Evolutionary conservation across 1,140 invertebrate genomes (phyloP).

Genomic region (Lepidotrigona ventralis): DNA sequence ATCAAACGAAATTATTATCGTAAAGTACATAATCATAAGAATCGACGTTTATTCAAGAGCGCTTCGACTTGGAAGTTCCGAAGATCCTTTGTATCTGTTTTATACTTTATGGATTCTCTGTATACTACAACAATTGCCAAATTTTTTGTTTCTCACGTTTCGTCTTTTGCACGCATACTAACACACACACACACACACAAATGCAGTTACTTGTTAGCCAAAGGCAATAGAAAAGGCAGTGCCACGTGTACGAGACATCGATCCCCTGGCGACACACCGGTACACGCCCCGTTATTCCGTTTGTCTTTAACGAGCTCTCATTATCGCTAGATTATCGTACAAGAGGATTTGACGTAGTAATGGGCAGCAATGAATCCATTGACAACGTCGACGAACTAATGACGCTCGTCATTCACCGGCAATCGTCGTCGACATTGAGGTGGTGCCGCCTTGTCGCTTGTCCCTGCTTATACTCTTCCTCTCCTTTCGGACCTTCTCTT

Average conservation of each 20-base stretch:
- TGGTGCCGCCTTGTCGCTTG: conserved; percentile 34
- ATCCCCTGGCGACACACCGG: conserved; percentile 39
- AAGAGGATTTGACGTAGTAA: conserved; percentile 71
- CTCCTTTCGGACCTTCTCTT: background rate
- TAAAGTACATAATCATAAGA: no score
- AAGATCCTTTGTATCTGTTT: no score
- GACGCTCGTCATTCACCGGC: conserved; percentile 67
- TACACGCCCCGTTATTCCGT: conserved; percentile 56
- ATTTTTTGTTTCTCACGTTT: no score
- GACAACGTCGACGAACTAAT: conserved; percentile 71
- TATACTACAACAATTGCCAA: no score
- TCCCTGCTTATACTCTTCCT: background rate
- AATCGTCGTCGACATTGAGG: conserved; percentile 60
- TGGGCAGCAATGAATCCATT: conserved; percentile 72
- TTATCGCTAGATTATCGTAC: conserved; percentile 75
- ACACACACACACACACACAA: no score
- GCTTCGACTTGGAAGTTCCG: no score
- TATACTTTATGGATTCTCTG: no score
- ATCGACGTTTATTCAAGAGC: no score
- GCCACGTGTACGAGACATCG: conserved; percentile 53
- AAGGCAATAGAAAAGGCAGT: conserved; percentile 28
- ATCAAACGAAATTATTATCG: no score
- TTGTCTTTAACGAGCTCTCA: conserved; percentile 70
- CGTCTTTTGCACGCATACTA: no score
- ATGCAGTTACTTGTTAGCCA: no score